Percentiles rank a stretch among this genome's conserved stretches.
These are phyloP conservation scores for Ciconia nigra DNA, from an alignment of 2,797 vertebrate genomes.

Conservation along the genomic window DNA sequence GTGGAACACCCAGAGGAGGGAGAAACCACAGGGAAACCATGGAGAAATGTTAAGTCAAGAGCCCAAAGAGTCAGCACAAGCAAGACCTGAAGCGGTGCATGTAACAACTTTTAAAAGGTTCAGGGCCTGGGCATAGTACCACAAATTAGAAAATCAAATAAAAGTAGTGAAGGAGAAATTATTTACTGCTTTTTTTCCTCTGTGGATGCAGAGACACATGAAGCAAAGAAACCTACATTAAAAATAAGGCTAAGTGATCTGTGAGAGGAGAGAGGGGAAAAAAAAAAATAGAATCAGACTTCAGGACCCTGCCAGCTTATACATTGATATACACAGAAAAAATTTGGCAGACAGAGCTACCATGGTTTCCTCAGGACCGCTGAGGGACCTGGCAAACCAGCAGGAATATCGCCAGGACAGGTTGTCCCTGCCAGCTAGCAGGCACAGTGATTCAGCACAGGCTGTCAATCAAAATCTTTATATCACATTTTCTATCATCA, in stretches of 20 bases:
- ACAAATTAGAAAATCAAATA: neutral
- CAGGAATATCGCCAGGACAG: neutral
- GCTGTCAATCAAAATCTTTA: constrained; percentile 1
- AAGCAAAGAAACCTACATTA: neutral
- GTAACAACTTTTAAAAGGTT: neutral
- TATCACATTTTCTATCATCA: neutral
- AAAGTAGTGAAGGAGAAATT: neutral
- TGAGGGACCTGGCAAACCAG: neutral
- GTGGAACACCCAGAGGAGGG: neutral
- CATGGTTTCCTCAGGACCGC: neutral
- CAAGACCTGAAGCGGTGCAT: neutral
- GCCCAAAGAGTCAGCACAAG: neutral
- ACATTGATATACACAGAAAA: neutral
- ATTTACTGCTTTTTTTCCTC: neutral
- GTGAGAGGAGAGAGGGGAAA: rapidly evolving
- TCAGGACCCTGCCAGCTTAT: neutral
- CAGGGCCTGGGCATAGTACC: neutral
- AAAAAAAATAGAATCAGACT: neutral
- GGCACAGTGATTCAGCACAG: neutral
- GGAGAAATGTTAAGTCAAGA: neutral
- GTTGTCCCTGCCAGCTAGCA: neutral
- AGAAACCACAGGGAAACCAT: neutral
- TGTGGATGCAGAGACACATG: neutral
- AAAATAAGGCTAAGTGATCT: neutral
- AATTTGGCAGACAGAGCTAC: neutral